Percentiles rank a stretch among this genome's conserved stretches.
These are phyloP conservation scores for Chrysemys picta DNA, from an alignment of 2,113 vertebrate genomes.

Conservation along the genomic window DNA sequence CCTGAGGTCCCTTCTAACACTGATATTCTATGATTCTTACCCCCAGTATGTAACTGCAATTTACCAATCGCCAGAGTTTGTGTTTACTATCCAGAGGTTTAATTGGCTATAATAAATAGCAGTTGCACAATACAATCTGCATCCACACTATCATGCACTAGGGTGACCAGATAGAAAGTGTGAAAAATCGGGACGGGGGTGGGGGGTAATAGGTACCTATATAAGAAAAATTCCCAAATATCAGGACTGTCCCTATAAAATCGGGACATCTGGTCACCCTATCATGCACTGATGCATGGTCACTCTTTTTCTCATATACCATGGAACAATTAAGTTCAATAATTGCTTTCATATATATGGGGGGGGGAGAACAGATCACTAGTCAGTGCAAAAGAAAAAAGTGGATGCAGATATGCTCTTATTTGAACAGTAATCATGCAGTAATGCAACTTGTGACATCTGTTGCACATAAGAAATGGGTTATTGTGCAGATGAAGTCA, in stretches of 20 bases:
- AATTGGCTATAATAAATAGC: neutral
- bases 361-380: neutral
- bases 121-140: neutral
- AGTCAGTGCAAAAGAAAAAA: neutral
- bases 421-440: neutral
- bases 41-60: fast-evolving
- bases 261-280: no score
- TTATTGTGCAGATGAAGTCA: neutral
- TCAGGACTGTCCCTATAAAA: no score
- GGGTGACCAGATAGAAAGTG: no score
- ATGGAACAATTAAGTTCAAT: neutral
- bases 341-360: neutral
- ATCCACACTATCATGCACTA: neutral
- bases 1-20: no score
- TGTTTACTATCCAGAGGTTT: neutral
- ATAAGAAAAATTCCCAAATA: no score
- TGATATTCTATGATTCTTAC: neutral
- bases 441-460: neutral
- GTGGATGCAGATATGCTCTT: neutral
- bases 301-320: neutral
- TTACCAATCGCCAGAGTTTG: neutral
- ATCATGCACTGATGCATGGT: neutral
- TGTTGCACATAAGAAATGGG: neutral
- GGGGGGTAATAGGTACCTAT: no score
- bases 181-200: no score